Conservation (phyloP, 2,797 vertebrate genomes). For the Lepidocolaptes lacrymiger region DNA sequence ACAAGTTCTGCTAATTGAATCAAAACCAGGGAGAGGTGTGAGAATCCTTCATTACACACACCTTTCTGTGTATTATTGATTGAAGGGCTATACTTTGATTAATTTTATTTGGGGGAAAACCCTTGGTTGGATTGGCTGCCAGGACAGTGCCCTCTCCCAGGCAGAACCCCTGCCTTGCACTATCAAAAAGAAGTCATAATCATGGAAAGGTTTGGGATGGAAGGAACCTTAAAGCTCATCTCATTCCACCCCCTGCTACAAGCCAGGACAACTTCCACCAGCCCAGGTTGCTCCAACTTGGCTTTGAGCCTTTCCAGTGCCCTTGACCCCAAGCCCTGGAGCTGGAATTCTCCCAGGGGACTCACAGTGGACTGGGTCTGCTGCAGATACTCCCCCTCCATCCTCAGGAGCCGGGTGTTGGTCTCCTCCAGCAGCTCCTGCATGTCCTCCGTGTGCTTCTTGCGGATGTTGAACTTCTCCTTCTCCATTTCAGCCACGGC, state of each 20-base stretch:
- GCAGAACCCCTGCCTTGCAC: not conserved
- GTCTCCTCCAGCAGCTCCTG: conserved; percentile 91
- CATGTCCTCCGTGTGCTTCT: conserved; percentile 88
- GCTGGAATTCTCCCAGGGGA: accelerated
- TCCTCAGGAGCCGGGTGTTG: conserved; percentile 84
- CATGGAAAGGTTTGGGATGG: not conserved
- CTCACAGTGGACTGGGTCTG: conserved; percentile 86
- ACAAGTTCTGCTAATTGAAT: not conserved
- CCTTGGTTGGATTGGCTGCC: not conserved
- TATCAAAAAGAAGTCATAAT: not conserved
- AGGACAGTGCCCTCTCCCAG: not conserved
- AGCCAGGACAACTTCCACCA: not conserved
- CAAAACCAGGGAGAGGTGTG: not conserved
- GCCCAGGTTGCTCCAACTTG: accelerated
- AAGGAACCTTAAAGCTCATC: not conserved
- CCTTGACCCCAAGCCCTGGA: not conserved
- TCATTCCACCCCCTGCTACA: not conserved
- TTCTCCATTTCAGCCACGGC: conserved; percentile 89
- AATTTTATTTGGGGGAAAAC: not conserved
- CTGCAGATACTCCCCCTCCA: conserved; percentile 86
- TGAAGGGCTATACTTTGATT: not conserved
- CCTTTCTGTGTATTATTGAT: not conserved
- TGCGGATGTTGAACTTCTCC: conserved; percentile 90
- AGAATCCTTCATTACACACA: not conserved
- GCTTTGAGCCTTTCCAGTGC: not conserved